Evolutionary conservation across 1,140 invertebrate genomes (phyloP).

Genomic region (Aricia agestis): DNA sequence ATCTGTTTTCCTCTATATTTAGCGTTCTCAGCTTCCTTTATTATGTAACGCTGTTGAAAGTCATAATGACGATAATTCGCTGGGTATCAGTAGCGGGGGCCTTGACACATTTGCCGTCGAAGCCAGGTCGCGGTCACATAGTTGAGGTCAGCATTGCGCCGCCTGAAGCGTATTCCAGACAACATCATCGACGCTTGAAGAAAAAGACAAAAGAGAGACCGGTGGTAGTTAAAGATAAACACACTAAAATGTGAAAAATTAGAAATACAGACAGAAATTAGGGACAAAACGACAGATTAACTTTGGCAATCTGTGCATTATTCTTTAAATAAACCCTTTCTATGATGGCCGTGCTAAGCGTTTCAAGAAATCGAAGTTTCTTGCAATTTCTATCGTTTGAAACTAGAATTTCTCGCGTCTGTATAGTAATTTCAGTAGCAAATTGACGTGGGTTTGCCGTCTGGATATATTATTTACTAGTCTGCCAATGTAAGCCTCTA

Average conservation of each 20-base stretch:
- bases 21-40: no score
- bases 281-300: neutral
- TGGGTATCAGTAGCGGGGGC: neutral
- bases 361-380: no score
- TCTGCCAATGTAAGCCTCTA: neutral
- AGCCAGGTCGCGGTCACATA: neutral
- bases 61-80: neutral
- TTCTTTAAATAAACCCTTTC: neutral
- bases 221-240: neutral
- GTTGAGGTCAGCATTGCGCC: neutral
- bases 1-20: no score
- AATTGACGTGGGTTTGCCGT: neutral
- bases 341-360: neutral
- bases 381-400: neutral
- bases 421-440: neutral
- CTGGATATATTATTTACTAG: neutral
- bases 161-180: neutral
- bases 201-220: neutral
- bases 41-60: no score
- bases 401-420: neutral
- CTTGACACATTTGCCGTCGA: neutral
- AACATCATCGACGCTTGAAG: neutral
- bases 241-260: no score
- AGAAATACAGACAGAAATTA: neutral
- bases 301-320: no score